These are phyloP conservation scores for Luperina testacea DNA, from an alignment of 2,888 invertebrate species.

Conservation along the genomic window DNA sequence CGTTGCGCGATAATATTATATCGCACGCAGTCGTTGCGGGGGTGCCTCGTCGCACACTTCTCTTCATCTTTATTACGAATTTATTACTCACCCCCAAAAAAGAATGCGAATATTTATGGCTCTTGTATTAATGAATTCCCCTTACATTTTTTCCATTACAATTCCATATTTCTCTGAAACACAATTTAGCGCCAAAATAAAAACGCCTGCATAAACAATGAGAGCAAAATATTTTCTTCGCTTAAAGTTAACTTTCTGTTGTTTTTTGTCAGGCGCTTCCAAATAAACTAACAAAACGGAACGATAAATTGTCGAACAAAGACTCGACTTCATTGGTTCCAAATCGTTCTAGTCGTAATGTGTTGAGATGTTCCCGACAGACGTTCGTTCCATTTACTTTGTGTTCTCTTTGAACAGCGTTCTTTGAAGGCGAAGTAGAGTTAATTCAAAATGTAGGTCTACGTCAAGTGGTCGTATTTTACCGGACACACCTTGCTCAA, in stretches of 20 bases:
- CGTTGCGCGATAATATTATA: conserved; percentile 71
- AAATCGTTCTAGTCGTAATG: conserved; percentile 66
- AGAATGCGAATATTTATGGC: conserved; percentile 81
- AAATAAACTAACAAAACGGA: conserved; percentile 67
- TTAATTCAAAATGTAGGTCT: conserved; percentile 68
- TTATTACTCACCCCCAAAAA: conserved; percentile 78
- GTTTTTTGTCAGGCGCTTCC: conserved; percentile 74
- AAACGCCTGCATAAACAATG: conserved; percentile 73
- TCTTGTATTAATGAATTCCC: conserved; percentile 81
- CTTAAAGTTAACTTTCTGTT: conserved; percentile 64
- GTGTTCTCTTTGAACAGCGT: conserved; percentile 66
- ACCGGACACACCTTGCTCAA: conserved; percentile 53
- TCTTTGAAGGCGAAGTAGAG: conserved; percentile 54
- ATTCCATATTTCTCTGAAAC: conserved; percentile 49
- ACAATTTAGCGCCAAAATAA: conserved; percentile 65
- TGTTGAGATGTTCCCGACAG: conserved; percentile 71
- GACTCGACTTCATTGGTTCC: conserved; percentile 67
- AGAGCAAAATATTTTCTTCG: conserved; percentile 63
- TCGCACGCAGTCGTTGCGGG: conserved; percentile 60
- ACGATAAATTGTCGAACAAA: conserved; percentile 70
- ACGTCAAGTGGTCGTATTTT: conserved; percentile 50
- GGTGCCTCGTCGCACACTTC: conserved; percentile 74
- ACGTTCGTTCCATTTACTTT: conserved; percentile 71
- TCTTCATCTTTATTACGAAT: conserved; percentile 81
- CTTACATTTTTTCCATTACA: conserved; percentile 61